Percentiles rank a stretch among this genome's conserved stretches.
These are phyloP conservation scores for Syritta pipiens DNA, from an alignment of 2,888 invertebrate species.

Conservation along the genomic window DNA sequence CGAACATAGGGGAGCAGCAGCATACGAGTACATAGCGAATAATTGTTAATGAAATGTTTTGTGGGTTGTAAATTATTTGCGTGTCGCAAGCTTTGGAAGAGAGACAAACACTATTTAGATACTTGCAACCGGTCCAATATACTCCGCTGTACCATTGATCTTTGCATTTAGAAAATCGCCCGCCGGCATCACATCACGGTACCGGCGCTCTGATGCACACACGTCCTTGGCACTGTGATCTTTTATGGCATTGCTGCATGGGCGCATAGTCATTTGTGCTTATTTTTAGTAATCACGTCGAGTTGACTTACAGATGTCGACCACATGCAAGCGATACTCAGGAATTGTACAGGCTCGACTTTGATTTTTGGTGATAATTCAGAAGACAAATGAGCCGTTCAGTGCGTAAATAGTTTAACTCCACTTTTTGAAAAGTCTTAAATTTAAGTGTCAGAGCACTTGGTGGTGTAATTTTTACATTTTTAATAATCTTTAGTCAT, in stretches of 20 bases:
- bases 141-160: constrained; percentile 57
- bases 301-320: constrained; percentile 10
- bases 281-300: not conserved
- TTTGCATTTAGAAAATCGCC: constrained; percentile 42
- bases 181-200: constrained; percentile 16
- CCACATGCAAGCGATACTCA: constrained; percentile 6
- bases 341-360: too few species aligned
- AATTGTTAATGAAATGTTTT: constrained; percentile 65
- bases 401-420: too few species aligned
- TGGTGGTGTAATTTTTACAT: too few species aligned
- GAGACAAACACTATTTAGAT: constrained; percentile 37
- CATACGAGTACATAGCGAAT: constrained; percentile 13
- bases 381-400: not conserved
- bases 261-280: not conserved
- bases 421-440: too few species aligned
- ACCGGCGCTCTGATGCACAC: constrained; percentile 13
- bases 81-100: constrained; percentile 44
- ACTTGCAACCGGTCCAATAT: constrained; percentile 54
- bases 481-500: too few species aligned
- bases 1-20: constrained; percentile 6
- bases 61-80: constrained; percentile 52
- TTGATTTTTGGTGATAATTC: not conserved
- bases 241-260: not conserved
- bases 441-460: too few species aligned
- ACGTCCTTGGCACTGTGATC: not conserved